phyloP scores from a whole-genome alignment of 2,113 vertebrate species.

The Tachuris rubrigastra region DNA sequence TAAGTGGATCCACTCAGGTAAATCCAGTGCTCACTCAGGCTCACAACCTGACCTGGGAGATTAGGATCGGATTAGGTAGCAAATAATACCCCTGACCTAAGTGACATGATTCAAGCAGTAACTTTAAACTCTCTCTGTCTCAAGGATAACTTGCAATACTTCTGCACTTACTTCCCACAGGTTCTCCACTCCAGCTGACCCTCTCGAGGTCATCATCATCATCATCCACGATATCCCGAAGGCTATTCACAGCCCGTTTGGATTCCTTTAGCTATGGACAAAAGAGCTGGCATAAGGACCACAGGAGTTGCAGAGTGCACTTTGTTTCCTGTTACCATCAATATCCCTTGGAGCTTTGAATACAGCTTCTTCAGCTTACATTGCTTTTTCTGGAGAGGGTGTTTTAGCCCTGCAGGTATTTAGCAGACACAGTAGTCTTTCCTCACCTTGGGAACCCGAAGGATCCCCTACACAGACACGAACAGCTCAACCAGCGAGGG shows the following conservation, averaged over 20 bases:
- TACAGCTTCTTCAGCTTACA: neutral
- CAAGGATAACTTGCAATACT: neutral
- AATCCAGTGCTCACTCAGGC: neutral
- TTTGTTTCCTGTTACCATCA: neutral
- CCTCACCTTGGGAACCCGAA: neutral
- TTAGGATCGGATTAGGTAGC: neutral
- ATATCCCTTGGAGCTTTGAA: neutral
- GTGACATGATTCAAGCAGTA: neutral
- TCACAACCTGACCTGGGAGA: neutral
- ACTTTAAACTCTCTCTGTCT: neutral
- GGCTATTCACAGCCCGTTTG: slow-evolving; percentile 88
- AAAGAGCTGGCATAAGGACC: neutral
- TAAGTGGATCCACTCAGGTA: neutral
- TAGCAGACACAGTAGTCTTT: neutral
- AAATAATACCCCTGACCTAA: neutral
- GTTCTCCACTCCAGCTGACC: slow-evolving; percentile 96
- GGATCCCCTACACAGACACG: neutral
- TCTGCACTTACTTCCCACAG: slow-evolving; percentile 88
- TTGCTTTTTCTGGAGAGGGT: neutral
- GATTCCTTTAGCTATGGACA: slow-evolving; percentile 87
- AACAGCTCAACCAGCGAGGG: neutral
- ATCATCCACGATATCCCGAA: slow-evolving; percentile 83
- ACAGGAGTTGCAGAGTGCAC: neutral
- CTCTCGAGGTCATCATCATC: slow-evolving; percentile 88
- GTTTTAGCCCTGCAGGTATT: neutral